Conservation (phyloP, 92 coral and sea anemone genomes). For the Blastomussa wellsi region DNA sequence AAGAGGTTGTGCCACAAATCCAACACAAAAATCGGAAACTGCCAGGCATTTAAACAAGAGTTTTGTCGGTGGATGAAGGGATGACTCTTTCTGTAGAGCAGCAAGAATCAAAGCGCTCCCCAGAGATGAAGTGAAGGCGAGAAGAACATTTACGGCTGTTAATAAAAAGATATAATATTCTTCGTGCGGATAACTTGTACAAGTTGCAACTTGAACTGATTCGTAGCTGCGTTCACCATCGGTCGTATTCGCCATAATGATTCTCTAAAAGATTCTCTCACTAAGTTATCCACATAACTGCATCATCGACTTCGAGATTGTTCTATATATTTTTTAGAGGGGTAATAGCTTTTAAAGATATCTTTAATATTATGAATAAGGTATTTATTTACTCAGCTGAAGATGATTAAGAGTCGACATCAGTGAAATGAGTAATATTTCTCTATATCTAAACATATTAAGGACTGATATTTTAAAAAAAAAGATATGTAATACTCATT, state of each 20-base stretch:
- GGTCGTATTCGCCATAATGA: neutral
- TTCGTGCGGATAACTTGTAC: neutral
- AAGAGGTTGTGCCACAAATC: neutral
- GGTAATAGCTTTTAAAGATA: neutral
- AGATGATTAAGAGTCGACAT: too few relatives aligned
- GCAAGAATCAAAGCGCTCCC: neutral
- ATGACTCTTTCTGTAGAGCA: neutral
- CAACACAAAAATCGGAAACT: neutral
- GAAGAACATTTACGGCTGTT: slow-evolving; percentile 2
- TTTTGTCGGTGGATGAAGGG: neutral
- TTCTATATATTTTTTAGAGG: neutral
- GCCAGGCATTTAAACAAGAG: neutral
- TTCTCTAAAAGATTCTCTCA: neutral
- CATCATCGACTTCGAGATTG: neutral
- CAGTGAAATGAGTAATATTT: neutral
- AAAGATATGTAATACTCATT: neutral
- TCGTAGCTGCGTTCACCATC: neutral
- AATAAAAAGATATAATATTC: neutral
- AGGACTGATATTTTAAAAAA: too few relatives aligned
- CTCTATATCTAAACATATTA: neutral
- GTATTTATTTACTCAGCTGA: neutral
- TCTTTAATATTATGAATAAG: neutral
- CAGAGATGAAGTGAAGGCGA: slow-evolving; percentile 7
- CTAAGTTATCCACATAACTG: neutral
- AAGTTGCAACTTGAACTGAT: neutral